Conservation (phyloP, 2,113 vertebrate genomes). For the Actenoides lindsayi region DNA sequence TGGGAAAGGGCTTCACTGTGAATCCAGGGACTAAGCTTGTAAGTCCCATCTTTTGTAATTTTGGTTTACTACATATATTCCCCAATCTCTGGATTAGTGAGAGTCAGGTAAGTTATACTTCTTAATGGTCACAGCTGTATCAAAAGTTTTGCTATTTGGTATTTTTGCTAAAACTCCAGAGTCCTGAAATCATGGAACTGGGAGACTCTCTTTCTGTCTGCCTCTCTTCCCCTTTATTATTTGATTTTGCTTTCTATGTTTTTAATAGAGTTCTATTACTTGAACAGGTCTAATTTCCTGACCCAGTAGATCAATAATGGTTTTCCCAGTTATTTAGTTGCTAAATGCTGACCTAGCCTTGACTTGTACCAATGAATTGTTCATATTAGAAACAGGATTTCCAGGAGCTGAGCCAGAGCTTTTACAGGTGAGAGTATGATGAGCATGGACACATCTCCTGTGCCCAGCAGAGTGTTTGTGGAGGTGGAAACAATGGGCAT, state of each 20-base stretch:
- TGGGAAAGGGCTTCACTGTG: not conserved
- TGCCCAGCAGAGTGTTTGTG: not conserved
- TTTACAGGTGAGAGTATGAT: not conserved
- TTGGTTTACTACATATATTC: not conserved
- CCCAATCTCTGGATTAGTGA: not conserved
- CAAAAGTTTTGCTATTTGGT: not conserved
- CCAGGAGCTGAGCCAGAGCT: not conserved
- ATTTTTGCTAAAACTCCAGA: not conserved
- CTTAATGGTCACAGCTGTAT: not conserved
- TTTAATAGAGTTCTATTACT: conserved; percentile 2
- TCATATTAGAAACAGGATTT: not conserved
- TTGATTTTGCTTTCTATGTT: not conserved
- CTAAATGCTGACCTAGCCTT: conserved; percentile 5
- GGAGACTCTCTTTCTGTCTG: not conserved
- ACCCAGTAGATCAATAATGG: not conserved
- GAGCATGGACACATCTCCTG: not conserved
- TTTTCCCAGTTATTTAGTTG: conserved; percentile 8
- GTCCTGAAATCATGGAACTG: not conserved
- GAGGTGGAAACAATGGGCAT: not conserved
- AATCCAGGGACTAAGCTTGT: not conserved
- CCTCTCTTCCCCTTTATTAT: not conserved
- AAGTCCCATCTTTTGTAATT: not conserved
- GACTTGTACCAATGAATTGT: not conserved
- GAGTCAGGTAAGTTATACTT: not conserved
- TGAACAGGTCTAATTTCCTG: conserved; percentile 17